Percentiles rank a stretch among this genome's conserved stretches.
Conservation (phyloP, 53 echinoderm and acorn worm genomes). For the Temnopleurus reevesii region DNA sequence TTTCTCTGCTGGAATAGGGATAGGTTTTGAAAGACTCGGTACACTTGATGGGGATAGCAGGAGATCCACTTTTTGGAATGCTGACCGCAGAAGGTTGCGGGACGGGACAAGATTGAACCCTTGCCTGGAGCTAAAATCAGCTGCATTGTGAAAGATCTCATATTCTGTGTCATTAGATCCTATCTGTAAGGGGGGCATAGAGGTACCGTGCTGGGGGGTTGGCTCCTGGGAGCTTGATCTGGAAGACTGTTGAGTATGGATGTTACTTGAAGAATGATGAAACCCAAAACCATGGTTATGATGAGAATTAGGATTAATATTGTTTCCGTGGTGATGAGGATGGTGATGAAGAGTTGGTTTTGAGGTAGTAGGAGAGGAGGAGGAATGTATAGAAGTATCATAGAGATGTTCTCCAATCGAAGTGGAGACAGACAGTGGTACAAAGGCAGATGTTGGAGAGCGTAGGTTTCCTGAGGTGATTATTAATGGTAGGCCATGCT, state of each 20-base stretch:
- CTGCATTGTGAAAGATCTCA: neutral
- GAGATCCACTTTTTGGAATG: slow-evolving; percentile 24
- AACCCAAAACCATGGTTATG: slow-evolving; percentile 27
- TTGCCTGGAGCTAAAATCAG: neutral
- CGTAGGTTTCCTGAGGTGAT: slow-evolving; percentile 16
- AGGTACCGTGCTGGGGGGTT: neutral
- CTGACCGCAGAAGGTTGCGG: slow-evolving; percentile 25
- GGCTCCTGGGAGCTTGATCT: neutral
- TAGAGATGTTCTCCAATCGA: slow-evolving; percentile 54
- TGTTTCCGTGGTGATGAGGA: slow-evolving; percentile 49
- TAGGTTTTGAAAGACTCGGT: slow-evolving; percentile 51
- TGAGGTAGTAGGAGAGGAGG: slow-evolving; percentile 47
- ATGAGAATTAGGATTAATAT: slow-evolving; percentile 44
- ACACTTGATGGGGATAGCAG: slow-evolving; percentile 55
- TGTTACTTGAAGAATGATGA: neutral
- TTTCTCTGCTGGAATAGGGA: slow-evolving; percentile 9
- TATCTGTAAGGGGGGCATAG: neutral
- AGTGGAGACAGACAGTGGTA: slow-evolving; percentile 42
- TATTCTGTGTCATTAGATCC: neutral
- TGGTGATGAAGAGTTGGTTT: slow-evolving; percentile 35
- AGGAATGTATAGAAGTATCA: slow-evolving; percentile 56
- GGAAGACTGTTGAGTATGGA: slow-evolving; percentile 48
- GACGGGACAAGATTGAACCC: neutral
- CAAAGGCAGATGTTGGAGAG: slow-evolving; percentile 54
- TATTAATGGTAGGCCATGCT: neutral